Base-by-base conservation (phyloP, 2,888 invertebrate genomes). In the Drosophila subsilvestris region DNA sequence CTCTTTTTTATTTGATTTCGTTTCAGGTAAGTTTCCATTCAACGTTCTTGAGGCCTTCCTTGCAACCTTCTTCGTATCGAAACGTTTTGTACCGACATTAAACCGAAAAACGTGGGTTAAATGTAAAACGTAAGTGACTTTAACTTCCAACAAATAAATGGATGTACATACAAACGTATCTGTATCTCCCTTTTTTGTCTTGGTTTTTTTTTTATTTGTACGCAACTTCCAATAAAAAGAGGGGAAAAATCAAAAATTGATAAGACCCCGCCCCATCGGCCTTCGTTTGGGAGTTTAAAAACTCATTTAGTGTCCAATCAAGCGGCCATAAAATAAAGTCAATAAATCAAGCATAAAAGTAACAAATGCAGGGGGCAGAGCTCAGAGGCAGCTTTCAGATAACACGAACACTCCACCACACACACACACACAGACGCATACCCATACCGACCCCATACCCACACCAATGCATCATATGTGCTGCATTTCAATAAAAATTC, bases 271-370 rank as follows among this genome's bases (percentile, higher is more conserved):
- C 86, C 86, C 80, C 68, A 67, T 78, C 60, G 83, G 83, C 80
- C 70, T 72, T 80, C 67, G 83, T 88, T 88, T 79, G 88, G 89
- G 71, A 84, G 83, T 84, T 84, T 84, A 84, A 84, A 84, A 84
- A 84, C 83, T 84, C 83, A 84, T 84, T 84, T 84, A 84, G 83
- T 84, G 83, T 84, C 83, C 83, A 84, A 84, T 84, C 83, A 84
- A 89, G 89, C 86, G 83, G 77, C 83, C 89, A 84, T 84, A 84
- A 84, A 84, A 88, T 89, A 84, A 84, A 89, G 83, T 84, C 89
- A 84, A 84, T 84, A 84, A 84, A 84, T 84, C 83, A 84, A 84
- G 80, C 89, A 89, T 82, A 88, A 84, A 84, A 89, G 89, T 89
- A 88, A 84, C 88, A 84, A 89, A 84, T 88, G 86, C 89, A 87